Conservation (phyloP, 2,888 invertebrate genomes). For the Zaprionus bogoriensis region DNA sequence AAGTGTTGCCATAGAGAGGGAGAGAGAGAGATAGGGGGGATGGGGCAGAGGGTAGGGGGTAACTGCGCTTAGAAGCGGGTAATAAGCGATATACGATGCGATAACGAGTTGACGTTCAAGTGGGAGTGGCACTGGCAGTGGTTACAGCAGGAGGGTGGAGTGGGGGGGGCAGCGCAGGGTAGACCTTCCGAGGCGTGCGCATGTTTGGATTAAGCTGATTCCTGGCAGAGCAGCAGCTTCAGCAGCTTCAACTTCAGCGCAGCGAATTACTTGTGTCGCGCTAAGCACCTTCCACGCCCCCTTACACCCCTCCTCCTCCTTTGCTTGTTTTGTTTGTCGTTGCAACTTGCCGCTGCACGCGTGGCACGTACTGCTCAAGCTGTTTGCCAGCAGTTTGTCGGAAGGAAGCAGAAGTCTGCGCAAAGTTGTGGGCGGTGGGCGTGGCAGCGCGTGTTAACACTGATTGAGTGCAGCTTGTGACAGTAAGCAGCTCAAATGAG, state of each 20-base stretch:
- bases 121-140: constrained; percentile 39
- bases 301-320: neutral
- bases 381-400: constrained; percentile 43
- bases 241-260: too few species aligned
- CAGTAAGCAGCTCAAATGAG: constrained; percentile 49
- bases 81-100: constrained; percentile 75
- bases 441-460: constrained; percentile 41
- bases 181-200: constrained; percentile 13
- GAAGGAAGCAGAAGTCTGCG: neutral
- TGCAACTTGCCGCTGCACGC: constrained; percentile 12
- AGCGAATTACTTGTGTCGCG: neutral
- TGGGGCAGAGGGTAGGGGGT: neutral
- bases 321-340: constrained; percentile 26
- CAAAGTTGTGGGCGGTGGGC: fast-evolving
- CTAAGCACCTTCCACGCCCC: neutral
- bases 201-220: constrained; percentile 49
- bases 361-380: constrained; percentile 41
- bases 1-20: constrained; percentile 45
- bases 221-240: neutral
- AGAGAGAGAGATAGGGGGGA: neutral
- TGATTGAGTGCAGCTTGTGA: constrained; percentile 70
- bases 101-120: constrained; percentile 74
- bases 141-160: neutral
- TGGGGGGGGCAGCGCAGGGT: constrained; percentile 1
- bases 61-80: constrained; percentile 42